Base-by-base conservation (phyloP, 2,888 invertebrate species). In the Pteria penguin region DNA sequence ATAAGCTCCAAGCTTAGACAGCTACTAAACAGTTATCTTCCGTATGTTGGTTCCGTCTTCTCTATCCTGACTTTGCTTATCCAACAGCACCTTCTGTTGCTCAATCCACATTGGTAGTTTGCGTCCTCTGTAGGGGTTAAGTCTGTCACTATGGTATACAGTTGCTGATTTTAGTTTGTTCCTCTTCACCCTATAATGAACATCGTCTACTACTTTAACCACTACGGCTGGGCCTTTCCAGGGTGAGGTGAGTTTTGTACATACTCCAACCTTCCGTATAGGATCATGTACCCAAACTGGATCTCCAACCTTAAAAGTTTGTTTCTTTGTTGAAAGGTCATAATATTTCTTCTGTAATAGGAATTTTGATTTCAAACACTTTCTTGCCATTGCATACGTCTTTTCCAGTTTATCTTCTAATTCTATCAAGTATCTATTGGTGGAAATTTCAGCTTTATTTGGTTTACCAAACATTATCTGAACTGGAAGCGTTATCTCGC, bases 401-500 rank as follows among this genome's bases (percentile, higher is more conserved):
- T 18, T 45, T 45, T 45, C 45, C 8, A 45, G 45, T 45, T 45
- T 45, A 8, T 18, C 45, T 45, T 45, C 45, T 45, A 45, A 18
- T 8, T 45, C 45, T 14, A 8, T 45, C 45, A 45, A 18, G 45
- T 45, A 45, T 8, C 45, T 45, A 8, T 45, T 18, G 8, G 45
- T 45, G 18, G 8, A 14, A 8, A 14, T 8, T 14, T 14, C 11
- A 18, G 8, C 18, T 14, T 45, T 18, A 45, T 8, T 45, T 14
- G 45, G 45, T 18, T 45, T 45, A 14, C 45, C 45, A 18, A 45
- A 45, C 45, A 45, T 8, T 45, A 45, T 45, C 45, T 45, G 45
- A 45, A 45, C 18, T 45, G 60, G 69, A n/a, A 69, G 32, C 4
- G 60, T 58, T 36, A 45, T n/a, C 27, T 69, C 69, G 11, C 36